Conservation (phyloP, 1,140 invertebrate species). For the Mercenaria mercenaria region DNA sequence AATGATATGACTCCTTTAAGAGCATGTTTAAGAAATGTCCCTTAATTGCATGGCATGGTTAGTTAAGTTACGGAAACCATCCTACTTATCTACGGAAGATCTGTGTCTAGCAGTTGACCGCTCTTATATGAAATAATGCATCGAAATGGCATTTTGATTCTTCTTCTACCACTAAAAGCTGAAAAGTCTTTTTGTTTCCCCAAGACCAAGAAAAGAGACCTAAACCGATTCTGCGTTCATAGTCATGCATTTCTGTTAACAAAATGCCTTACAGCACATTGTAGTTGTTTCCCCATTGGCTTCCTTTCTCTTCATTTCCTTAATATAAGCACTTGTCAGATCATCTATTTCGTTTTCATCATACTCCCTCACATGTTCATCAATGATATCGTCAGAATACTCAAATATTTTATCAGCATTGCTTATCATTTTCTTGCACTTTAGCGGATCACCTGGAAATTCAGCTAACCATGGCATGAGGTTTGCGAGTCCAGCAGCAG, state of each 20-base stretch:
- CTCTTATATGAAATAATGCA: too few relatives aligned
- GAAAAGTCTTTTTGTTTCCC: too few relatives aligned
- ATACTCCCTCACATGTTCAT: slow-evolving; percentile 20
- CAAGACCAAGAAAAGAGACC: too few relatives aligned
- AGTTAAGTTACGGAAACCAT: too few relatives aligned
- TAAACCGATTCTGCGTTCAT: too few relatives aligned
- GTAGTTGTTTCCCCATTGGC: not conserved
- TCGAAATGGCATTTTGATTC: too few relatives aligned
- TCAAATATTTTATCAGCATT: slow-evolving; percentile 29
- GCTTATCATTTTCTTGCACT: slow-evolving; percentile 3
- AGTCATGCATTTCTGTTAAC: too few relatives aligned
- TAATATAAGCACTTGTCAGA: slow-evolving; percentile 66
- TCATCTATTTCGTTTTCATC: slow-evolving; percentile 55
- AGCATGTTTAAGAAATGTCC: too few relatives aligned
- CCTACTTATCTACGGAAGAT: too few relatives aligned
- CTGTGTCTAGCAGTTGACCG: too few relatives aligned
- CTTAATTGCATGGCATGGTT: not conserved
- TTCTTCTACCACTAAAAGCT: too few relatives aligned
- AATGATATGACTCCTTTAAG: too few relatives aligned
- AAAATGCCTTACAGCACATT: slow-evolving; percentile 33
- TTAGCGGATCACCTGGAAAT: slow-evolving; percentile 55
- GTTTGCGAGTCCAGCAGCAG: slow-evolving; percentile 6
- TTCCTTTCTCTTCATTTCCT: slow-evolving; percentile 34
- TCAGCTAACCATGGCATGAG: slow-evolving; percentile 46
- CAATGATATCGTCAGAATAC: slow-evolving; percentile 7